Percentiles rank a stretch among this genome's conserved stretches.
phyloP scores from a whole-genome alignment of 2,888 invertebrate species.

The Papilio protenor region DNA sequence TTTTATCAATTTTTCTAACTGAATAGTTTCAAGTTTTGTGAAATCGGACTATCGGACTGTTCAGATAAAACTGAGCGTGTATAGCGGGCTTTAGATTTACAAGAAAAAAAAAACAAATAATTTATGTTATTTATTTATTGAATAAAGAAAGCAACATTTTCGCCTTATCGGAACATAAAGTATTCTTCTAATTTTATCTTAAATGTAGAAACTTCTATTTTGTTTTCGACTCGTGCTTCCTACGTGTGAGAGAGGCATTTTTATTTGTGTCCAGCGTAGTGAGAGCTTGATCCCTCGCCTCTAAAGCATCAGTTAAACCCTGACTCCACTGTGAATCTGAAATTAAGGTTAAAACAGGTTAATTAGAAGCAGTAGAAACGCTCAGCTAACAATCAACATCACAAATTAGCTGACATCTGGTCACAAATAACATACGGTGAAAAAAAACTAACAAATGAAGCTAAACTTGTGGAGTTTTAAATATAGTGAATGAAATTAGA shows the following conservation, averaged over 20 bases:
- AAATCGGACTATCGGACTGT: too few relatives aligned
- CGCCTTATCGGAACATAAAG: constrained; percentile 29
- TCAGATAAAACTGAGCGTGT: too few relatives aligned
- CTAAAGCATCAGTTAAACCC: constrained; percentile 60
- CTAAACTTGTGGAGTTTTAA: neutral
- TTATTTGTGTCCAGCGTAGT: constrained; percentile 58
- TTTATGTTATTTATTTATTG: neutral
- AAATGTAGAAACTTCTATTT: constrained; percentile 48
- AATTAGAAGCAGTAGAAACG: neutral
- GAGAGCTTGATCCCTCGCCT: constrained; percentile 68
- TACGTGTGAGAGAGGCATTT: constrained; percentile 62
- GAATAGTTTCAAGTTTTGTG: too few relatives aligned
- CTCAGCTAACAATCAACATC: too few relatives aligned
- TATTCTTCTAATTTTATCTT: constrained; percentile 6
- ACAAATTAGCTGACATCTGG: neutral
- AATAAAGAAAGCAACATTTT: constrained; percentile 19
- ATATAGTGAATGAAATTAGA: neutral
- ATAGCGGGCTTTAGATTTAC: too few relatives aligned
- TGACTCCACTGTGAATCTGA: constrained; percentile 64
- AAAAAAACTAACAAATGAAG: neutral
- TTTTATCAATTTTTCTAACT: too few relatives aligned
- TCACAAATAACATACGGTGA: neutral
- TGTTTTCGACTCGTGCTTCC: constrained; percentile 64
- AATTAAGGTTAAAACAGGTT: constrained; percentile 28
- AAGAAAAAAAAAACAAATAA: too few relatives aligned